Conservation (phyloP, 2,888 invertebrate genomes). For the Rhogogaster chlorosoma region DNA sequence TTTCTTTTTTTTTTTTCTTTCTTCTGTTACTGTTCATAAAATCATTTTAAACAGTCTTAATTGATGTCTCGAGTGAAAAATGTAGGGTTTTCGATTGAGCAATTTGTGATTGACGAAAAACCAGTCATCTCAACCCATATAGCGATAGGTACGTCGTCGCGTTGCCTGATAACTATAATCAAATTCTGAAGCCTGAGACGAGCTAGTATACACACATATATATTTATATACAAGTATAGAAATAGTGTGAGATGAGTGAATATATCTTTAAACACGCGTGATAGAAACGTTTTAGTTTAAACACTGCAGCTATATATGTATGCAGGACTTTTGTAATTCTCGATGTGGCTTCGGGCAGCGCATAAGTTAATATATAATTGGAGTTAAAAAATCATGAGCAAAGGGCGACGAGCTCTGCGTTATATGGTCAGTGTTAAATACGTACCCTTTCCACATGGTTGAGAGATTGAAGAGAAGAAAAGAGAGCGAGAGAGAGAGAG, state of each 20-base stretch:
- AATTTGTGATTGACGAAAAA: not conserved
- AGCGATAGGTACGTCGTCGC: not conserved
- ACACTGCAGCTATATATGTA: too few species aligned
- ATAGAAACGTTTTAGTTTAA: constrained; percentile 24
- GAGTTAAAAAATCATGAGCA: not conserved
- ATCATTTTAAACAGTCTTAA: not conserved
- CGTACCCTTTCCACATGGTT: not conserved
- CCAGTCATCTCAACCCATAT: not conserved
- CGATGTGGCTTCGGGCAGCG: not conserved
- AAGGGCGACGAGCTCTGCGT: not conserved
- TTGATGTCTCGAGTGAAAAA: constrained; percentile 14
- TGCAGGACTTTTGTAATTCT: not conserved
- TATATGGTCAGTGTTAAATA: not conserved
- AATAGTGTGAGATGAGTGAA: not conserved
- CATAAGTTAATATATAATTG: not conserved
- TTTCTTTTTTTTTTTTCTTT: not conserved
- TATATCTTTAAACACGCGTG: not conserved
- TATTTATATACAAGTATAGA: too few species aligned
- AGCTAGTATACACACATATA: not conserved
- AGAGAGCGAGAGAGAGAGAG: not conserved
- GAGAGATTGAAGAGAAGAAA: not conserved
- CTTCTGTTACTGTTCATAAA: not conserved
- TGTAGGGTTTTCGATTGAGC: not conserved
- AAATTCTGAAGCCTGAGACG: constrained; percentile 1
- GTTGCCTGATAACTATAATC: constrained; percentile 35